Conservation (phyloP, 2,888 invertebrate species). For the Morpho helenor region DNA sequence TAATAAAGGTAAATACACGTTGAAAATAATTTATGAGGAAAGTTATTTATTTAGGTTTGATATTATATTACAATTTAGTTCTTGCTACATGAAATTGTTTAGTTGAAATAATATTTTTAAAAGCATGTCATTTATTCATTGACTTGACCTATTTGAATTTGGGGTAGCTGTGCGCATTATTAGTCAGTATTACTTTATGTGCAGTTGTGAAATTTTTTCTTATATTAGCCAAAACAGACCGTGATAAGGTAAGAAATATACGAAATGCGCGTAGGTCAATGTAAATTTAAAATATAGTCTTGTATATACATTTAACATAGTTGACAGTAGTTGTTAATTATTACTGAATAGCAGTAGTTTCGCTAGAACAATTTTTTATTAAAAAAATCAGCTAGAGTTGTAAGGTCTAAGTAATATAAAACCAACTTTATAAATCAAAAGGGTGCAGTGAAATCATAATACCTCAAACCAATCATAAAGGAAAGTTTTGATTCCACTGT, state of each 20-base stretch:
- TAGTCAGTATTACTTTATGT: neutral
- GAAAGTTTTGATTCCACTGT: neutral
- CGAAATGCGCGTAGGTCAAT: neutral
- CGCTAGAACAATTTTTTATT: neutral
- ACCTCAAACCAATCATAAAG: neutral
- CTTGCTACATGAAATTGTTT: neutral
- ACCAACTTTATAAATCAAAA: neutral
- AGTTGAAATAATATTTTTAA: slow-evolving; percentile 9
- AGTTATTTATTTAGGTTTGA: no score
- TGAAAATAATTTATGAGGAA: neutral
- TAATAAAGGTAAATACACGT: neutral
- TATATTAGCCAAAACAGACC: slow-evolving; percentile 1
- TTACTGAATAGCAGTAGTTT: neutral
- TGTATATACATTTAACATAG: slow-evolving; percentile 1
- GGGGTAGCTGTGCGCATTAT: neutral
- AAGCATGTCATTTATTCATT: slow-evolving; percentile 16
- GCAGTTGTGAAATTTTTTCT: neutral
- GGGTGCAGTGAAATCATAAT: neutral
- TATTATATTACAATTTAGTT: neutral
- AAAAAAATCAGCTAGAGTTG: neutral
- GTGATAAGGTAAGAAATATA: slow-evolving; percentile 5
- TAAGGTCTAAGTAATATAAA: neutral
- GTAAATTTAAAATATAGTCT: neutral
- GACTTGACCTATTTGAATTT: slow-evolving; percentile 8
- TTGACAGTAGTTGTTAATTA: slow-evolving; percentile 1